Conservation (phyloP, 53 echinoderm and acorn worm genomes). For the Henricia sp. region DNA sequence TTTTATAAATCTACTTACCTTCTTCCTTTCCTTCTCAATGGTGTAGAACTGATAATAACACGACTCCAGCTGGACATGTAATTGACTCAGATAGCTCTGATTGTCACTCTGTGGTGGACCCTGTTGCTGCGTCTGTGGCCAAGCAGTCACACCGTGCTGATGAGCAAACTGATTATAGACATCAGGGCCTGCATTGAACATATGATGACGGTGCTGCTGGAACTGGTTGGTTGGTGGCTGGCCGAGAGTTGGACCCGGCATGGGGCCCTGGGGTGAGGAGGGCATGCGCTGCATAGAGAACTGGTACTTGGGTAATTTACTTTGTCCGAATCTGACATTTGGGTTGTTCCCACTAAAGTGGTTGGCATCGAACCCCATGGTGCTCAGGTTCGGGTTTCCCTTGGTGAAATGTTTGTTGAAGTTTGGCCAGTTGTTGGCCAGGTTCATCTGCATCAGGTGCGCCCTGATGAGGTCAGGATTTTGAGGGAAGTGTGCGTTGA, state of each 20-base stretch:
- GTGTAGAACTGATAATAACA: slow-evolving; percentile 69
- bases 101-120: slow-evolving; percentile 27
- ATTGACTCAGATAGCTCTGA: slow-evolving; percentile 49
- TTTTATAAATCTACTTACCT: slow-evolving; percentile 55
- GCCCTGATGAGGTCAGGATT: slow-evolving; percentile 7
- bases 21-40: slow-evolving; percentile 72
- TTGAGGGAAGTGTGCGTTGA: neutral
- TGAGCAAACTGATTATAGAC: slow-evolving; percentile 12
- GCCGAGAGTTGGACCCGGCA: slow-evolving; percentile 13
- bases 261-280: neutral
- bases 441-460: slow-evolving; percentile 45
- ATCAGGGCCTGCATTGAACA: slow-evolving; percentile 2
- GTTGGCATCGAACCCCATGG: slow-evolving; percentile 20
- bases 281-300: slow-evolving; percentile 36
- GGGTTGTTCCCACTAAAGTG: slow-evolving; percentile 6
- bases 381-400: slow-evolving; percentile 41
- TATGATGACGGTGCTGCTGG: neutral
- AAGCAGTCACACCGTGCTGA: slow-evolving; percentile 8
- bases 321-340: slow-evolving; percentile 13
- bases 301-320: slow-evolving; percentile 27
- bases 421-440: slow-evolving; percentile 15
- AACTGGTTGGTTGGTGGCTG: slow-evolving; percentile 5
- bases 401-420: slow-evolving; percentile 45
- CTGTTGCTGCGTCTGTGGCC: slow-evolving; percentile 40
- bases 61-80: slow-evolving; percentile 70